Percentiles rank a stretch among this genome's conserved stretches.
Evolutionary conservation across 2,888 invertebrate genomes (phyloP).

Genomic region (Ophonus ardosiacus): DNA sequence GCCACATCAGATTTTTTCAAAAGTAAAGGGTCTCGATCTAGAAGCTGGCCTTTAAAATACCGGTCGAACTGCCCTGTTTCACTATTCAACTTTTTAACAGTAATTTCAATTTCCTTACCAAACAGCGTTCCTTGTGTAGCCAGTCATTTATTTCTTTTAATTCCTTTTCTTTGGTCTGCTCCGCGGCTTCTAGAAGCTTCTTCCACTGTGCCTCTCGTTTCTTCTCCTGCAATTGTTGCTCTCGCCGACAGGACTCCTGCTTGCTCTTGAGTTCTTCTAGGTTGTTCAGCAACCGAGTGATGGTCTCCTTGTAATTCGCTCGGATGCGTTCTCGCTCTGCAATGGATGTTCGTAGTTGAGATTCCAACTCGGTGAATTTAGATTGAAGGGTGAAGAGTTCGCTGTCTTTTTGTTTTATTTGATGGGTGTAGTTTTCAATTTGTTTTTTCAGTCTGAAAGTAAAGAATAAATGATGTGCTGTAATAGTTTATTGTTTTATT

Average conservation of each 20-base stretch:
- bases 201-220: conserved; percentile 62
- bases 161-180: conserved; percentile 60
- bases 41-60: no score
- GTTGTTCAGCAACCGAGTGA: background rate
- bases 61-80: no score
- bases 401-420: conserved; percentile 10
- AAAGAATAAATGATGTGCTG: background rate
- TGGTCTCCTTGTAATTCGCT: conserved; percentile 28
- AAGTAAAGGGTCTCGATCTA: no score
- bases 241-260: conserved; percentile 23
- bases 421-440: background rate
- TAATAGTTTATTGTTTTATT: no score
- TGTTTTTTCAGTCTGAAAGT: conserved; percentile 25
- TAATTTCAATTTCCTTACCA: conserved; percentile 59
- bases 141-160: conserved; percentile 39
- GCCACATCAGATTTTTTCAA: no score
- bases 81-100: background rate
- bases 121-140: conserved; percentile 63
- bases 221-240: conserved; percentile 53
- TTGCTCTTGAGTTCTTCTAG: conserved; percentile 1
- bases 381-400: background rate
- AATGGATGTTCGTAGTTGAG: background rate
- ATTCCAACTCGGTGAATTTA: conserved; percentile 17
- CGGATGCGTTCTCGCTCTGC: conserved; percentile 3
- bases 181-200: conserved; percentile 53